Conservation (phyloP, 2,888 invertebrate species). For the Calliphora vomitoria region DNA sequence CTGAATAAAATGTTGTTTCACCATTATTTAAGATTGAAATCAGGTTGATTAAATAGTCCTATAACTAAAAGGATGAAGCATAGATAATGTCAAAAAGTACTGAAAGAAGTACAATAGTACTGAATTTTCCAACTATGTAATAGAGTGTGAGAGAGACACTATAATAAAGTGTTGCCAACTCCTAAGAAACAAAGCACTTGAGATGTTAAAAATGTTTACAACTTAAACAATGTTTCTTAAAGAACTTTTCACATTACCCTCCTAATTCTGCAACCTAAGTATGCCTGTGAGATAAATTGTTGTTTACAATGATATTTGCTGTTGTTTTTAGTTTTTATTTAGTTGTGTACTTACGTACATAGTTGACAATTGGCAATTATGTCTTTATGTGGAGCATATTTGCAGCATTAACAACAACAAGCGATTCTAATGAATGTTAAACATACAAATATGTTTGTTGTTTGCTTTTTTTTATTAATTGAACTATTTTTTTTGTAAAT, state of each 20-base stretch:
- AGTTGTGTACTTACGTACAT: slow-evolving; percentile 63
- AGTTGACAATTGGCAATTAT: slow-evolving; percentile 74
- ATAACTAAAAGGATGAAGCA: too few relatives aligned
- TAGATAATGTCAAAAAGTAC: too few relatives aligned
- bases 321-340: slow-evolving; percentile 56
- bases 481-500: slow-evolving; percentile 46
- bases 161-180: too few relatives aligned
- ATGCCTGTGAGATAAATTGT: slow-evolving; percentile 67
- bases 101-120: too few relatives aligned
- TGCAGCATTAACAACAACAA: slow-evolving; percentile 66
- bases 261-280: not conserved
- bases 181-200: too few relatives aligned
- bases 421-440: slow-evolving; percentile 74
- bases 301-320: slow-evolving; percentile 63
- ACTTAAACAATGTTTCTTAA: too few relatives aligned
- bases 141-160: too few relatives aligned
- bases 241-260: not conserved
- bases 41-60: too few relatives aligned
- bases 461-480: slow-evolving; percentile 54
- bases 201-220: too few relatives aligned
- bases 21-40: too few relatives aligned
- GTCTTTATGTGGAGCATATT: slow-evolving; percentile 74
- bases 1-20: too few relatives aligned
- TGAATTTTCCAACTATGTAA: too few relatives aligned
- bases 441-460: slow-evolving; percentile 47